These are phyloP conservation scores for Ectemnius cavifrons DNA, from an alignment of 2,888 invertebrate species.

Conservation along the genomic window DNA sequence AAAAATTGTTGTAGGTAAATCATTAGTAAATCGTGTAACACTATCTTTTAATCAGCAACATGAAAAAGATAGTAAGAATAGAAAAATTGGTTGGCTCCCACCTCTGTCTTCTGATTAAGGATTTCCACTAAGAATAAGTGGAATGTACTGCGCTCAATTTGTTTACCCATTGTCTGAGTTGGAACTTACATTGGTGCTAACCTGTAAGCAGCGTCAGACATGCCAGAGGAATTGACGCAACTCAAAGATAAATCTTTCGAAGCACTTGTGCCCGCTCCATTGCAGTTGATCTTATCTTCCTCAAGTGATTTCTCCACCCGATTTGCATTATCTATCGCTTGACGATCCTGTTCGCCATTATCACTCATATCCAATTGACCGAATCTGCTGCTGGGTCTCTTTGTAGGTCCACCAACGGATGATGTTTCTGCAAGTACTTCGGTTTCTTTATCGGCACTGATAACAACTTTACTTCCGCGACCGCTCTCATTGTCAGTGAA, in stretches of 20 bases:
- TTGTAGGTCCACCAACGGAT: neutral
- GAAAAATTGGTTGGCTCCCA: constrained; percentile 48
- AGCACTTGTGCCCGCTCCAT: constrained; percentile 50
- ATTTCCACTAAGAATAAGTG: constrained; percentile 33
- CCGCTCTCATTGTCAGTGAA: constrained; percentile 20
- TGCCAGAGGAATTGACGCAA: constrained; percentile 66
- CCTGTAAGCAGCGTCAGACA: constrained; percentile 68
- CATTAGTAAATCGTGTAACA: constrained; percentile 21
- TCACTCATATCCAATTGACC: constrained; percentile 6
- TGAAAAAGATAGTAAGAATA: constrained; percentile 19
- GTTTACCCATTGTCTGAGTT: constrained; percentile 55
- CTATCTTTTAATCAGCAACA: constrained; percentile 11
- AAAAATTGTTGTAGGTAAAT: neutral
- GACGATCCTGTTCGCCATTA: constrained; percentile 7
- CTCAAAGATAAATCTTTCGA: constrained; percentile 67
- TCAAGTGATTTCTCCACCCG: constrained; percentile 7
- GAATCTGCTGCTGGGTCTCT: neutral
- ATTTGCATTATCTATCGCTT: constrained; percentile 8
- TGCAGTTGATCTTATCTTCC: constrained; percentile 20
- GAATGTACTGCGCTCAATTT: constrained; percentile 28
- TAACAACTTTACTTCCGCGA: neutral
- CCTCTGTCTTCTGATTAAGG: constrained; percentile 38
- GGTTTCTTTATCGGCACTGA: neutral
- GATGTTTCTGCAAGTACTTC: neutral
- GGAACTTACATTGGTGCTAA: constrained; percentile 74